Base-by-base conservation (phyloP, 2,113 vertebrate genomes). In the Upupa epops region DNA sequence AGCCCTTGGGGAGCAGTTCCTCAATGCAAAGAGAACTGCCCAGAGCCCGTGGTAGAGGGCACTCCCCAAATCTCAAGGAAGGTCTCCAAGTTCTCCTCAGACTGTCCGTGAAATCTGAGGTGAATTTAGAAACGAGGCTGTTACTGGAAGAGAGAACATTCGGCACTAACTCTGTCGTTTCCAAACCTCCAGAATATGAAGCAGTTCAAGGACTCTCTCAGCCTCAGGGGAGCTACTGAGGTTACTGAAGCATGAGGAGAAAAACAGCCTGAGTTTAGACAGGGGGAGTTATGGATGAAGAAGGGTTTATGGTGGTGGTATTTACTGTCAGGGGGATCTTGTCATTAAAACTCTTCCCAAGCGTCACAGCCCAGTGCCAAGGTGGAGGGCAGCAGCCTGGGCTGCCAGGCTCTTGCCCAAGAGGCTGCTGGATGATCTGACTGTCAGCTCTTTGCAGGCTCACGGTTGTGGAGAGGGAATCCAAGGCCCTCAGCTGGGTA, bases 141-240 rank as follows among this genome's bases (percentile, higher is more conserved):
- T 60, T 83, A 45, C 26, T 65, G 4, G 24, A 60, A 51, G 37
- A 86, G 80, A 73, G 73, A 60, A 86, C 91, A 85, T 37, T 42
- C 36, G 72, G 32, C 8, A 5, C 46, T 79, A 96, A 91, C 20
- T 65, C 78, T 93, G 88, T 80, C 40, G 85, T n/a, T 83, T 83
- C 68, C 72, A 75, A 71, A 93, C 69, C 82, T 79, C 34, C 76
- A 85, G 92, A 88, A 76, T 76, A 88, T 80, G 6, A 93, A 93
- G 75, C 92, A 93, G 92, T 93, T 94, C 95, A 96, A 96, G 92
- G 94, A 95, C 92, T 70, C 64, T 40, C 16, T n/a, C 45, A 83
- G 83, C 85, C 92, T 86, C 86, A 40, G 68, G 92, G 68, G 83
- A 93, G 68, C 88, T 73, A 31, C 76, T 58, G 48, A 86, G 64